Evolutionary conservation across 2,113 vertebrate species (phyloP).

Genomic region (Ammodytes marinus): DNA sequence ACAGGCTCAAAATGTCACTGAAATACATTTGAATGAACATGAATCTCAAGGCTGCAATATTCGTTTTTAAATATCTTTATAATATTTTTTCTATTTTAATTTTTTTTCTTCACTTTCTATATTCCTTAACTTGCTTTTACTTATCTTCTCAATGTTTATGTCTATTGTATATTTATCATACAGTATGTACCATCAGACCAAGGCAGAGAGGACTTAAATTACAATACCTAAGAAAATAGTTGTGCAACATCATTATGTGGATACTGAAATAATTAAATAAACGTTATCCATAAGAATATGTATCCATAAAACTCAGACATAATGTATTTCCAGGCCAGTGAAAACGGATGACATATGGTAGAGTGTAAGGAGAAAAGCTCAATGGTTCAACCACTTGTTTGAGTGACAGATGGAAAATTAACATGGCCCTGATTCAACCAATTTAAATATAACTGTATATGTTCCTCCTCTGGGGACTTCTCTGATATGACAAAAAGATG

Average conservation of each 20-base stretch:
- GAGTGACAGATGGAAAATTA: background rate
- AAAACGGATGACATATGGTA: background rate
- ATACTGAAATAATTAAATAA: background rate
- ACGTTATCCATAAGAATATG: background rate
- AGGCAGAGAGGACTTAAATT: background rate
- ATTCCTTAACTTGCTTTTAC: too few relatives aligned
- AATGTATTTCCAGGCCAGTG: background rate
- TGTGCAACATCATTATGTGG: background rate
- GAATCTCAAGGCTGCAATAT: background rate
- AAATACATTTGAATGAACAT: constrained; percentile 4
- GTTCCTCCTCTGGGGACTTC: too few relatives aligned
- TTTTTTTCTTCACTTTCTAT: background rate
- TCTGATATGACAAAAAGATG: too few relatives aligned
- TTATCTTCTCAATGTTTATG: too few relatives aligned
- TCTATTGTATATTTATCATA: too few relatives aligned
- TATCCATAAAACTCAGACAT: background rate
- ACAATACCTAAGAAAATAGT: background rate
- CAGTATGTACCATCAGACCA: too few relatives aligned
- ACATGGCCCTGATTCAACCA: background rate
- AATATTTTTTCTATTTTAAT: background rate
- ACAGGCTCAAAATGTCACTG: background rate
- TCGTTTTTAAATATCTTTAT: constrained; percentile 1
- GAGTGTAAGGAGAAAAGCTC: background rate
- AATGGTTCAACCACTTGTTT: background rate
- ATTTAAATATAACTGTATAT: background rate